Base-by-base conservation (phyloP, 2,113 vertebrate species). In the Baryphthengus martii region DNA sequence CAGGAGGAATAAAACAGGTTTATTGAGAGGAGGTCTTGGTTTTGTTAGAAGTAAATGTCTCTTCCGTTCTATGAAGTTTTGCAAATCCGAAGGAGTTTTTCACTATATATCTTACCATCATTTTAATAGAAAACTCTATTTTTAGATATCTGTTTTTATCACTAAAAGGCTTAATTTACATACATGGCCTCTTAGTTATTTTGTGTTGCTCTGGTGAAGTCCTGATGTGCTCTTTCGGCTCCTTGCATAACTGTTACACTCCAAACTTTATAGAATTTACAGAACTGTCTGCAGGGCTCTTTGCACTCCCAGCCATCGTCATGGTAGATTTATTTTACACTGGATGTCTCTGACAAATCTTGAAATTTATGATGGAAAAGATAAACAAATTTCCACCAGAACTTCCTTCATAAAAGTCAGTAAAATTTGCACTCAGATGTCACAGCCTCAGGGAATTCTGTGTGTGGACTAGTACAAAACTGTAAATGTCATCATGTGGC, bases 401-500 rank as follows among this genome's bases (percentile, higher is more conserved):
- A 77, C 37, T 68, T 79, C 18, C 53, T 83, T 75, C n/a, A 63
- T 70, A 75, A 86, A 80, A 72, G 26, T 76, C 49, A 14, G 14
- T 23, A 62, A 80, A 58, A 62, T 58, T 45, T 33, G 13, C 47
- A 74, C 17, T 74, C 59, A 70, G 52, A 65, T 80, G 61, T 72
- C 61, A 40, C n/a, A 88, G 78, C 44, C 63, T 88, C 37, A 56
- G 58, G 71, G 67, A 93, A 83, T 39, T 7, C 3, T 72, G 33
- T n/a, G 11, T 55, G 47, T 58, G 72, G 68, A 79, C 62, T 52
- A 15, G 49, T 29, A 59, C 49, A 76, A 85, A 80, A 79, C 82
- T 23, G 31, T 8, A 52, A 90, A 56, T 0, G 0, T 15, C 45
- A 44, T 65, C 0, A 0, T 90, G 40, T 8, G 5, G 49, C 63